Conservation (phyloP, 2,113 vertebrate genomes). For the Centropus unirufus region DNA sequence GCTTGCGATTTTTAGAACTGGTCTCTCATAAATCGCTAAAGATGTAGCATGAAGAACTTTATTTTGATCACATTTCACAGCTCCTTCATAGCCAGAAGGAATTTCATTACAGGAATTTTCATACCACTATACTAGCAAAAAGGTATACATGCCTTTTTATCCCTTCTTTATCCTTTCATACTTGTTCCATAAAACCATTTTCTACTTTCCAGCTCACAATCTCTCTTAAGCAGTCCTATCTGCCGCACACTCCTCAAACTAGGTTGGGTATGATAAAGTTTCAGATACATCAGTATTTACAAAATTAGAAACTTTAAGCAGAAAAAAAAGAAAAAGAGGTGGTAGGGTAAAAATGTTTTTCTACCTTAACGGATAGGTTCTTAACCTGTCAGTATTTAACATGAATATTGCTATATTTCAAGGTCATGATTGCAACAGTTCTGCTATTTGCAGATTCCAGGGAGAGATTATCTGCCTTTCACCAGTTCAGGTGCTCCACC, state of each 20-base stretch:
- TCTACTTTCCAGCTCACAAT: neutral
- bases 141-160: neutral
- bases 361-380: neutral
- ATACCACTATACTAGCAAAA: neutral
- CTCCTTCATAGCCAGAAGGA: neutral
- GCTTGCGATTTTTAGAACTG: neutral
- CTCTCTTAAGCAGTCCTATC: neutral
- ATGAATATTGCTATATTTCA: neutral
- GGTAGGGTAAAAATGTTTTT: neutral
- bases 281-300: neutral
- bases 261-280: neutral
- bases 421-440: neutral
- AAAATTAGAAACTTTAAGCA: neutral
- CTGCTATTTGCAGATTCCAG: neutral
- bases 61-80: slow-evolving; percentile 2
- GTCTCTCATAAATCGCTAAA: neutral
- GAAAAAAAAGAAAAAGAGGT: neutral
- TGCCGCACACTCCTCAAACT: neutral
- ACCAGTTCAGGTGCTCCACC: neutral
- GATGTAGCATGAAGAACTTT: neutral
- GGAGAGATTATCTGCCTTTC: neutral
- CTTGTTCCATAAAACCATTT: neutral
- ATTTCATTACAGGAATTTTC: slow-evolving; percentile 6
- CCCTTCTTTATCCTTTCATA: neutral
- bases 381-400: neutral